Conservation (phyloP, 2,888 invertebrate genomes). For the Pandemis cinnamomeana region DNA sequence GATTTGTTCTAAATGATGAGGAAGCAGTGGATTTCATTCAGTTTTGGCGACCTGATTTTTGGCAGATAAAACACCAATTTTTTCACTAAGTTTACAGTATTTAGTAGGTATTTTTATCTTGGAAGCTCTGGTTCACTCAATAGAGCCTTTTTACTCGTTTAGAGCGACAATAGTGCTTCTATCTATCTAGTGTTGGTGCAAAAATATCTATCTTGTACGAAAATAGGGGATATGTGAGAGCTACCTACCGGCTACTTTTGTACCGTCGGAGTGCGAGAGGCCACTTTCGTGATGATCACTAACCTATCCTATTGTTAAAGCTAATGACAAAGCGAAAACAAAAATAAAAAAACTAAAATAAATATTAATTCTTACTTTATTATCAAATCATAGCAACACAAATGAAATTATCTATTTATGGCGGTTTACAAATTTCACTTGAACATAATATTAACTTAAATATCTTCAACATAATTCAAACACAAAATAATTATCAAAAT, state of each 20-base stretch:
- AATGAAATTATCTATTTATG: constrained; percentile 44
- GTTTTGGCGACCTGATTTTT: neutral
- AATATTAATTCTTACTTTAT: constrained; percentile 49
- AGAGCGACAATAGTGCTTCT: constrained; percentile 58
- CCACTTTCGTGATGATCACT: constrained; percentile 50
- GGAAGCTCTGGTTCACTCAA: constrained; percentile 1
- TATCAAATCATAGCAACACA: constrained; percentile 50
- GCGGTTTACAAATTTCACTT: constrained; percentile 44
- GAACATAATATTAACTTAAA: constrained; percentile 42
- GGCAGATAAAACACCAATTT: neutral
- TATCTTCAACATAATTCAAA: constrained; percentile 39
- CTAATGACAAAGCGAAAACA: constrained; percentile 40
- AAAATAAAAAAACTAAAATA: constrained; percentile 49
- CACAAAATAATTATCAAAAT: constrained; percentile 49
- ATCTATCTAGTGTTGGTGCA: constrained; percentile 73
- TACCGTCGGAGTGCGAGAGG: constrained; percentile 67
- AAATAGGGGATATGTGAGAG: constrained; percentile 74
- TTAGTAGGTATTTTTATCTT: neutral
- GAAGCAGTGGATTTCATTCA: neutral
- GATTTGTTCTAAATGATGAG: neutral
- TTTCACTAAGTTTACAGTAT: neutral
- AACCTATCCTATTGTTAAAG: neutral
- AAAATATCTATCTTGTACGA: constrained; percentile 74
- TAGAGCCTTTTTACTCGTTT: constrained; percentile 40
- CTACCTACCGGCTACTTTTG: constrained; percentile 66